Evolutionary conservation across 1,140 invertebrate genomes (phyloP).

Genomic region (Eriocheir sinensis): DNA sequence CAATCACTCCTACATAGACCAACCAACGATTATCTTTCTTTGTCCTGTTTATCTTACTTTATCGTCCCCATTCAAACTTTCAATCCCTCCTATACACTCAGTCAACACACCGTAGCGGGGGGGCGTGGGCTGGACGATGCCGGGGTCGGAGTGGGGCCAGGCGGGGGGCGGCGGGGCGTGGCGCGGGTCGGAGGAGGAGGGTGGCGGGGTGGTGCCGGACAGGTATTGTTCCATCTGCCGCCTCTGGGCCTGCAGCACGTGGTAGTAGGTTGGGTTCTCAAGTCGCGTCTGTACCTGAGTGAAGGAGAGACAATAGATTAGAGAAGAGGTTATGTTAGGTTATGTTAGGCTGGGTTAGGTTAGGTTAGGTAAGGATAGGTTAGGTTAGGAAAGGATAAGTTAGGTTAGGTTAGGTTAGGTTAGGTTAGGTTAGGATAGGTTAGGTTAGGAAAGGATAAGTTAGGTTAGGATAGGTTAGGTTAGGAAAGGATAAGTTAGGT

Average conservation of each 20-base stretch:
- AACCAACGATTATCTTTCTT: no score
- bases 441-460: no score
- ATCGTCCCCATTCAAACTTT: neutral
- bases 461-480: no score
- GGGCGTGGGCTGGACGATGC: neutral
- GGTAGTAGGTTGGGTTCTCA: constrained; percentile 95
- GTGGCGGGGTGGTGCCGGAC: constrained; percentile 80
- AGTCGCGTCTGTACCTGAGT: constrained; percentile 89
- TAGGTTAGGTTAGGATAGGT: no score
- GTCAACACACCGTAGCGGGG: neutral
- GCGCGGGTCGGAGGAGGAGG: constrained; percentile 33
- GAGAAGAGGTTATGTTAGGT: no score
- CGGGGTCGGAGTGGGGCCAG: constrained; percentile 73
- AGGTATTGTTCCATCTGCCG: constrained; percentile 93
- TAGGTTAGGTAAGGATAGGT: no score
- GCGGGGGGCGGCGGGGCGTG: neutral
- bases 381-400: no score
- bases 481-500: no score
- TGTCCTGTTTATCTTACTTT: neutral
- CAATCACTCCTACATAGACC: no score
- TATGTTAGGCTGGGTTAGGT: no score
- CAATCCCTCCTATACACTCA: neutral
- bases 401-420: no score
- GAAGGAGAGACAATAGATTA: neutral
- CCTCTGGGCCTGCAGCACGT: constrained; percentile 94